Evolutionary conservation across 2,113 vertebrate genomes (phyloP).

Genomic region (Formicarius rufipectus): DNA sequence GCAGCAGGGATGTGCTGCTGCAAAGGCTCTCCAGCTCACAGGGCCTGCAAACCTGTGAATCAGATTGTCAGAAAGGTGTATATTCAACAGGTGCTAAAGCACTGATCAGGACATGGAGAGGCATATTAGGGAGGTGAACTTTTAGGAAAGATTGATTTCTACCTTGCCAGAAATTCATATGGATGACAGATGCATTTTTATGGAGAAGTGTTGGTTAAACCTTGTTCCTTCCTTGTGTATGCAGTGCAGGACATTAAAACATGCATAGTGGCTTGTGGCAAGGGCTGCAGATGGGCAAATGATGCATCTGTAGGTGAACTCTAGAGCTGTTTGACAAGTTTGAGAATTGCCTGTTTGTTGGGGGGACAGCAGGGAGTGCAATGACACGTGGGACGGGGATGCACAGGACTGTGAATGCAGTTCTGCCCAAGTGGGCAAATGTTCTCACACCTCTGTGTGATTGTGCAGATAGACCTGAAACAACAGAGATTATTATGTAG

Average conservation of each 20-base stretch:
- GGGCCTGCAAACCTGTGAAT: neutral
- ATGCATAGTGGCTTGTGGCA: neutral
- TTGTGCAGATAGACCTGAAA: neutral
- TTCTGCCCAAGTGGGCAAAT: neutral
- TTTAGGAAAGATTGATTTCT: neutral
- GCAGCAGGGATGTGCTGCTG: neutral
- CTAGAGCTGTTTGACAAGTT: neutral
- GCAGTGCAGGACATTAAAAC: neutral
- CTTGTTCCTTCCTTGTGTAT: neutral
- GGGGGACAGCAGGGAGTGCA: neutral
- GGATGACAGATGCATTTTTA: neutral
- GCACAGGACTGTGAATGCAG: neutral
- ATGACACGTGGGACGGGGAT: fast-evolving
- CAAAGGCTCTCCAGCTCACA: neutral
- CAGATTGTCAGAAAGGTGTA: neutral
- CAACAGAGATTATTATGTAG: neutral
- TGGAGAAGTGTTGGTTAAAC: neutral
- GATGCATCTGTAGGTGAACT: neutral
- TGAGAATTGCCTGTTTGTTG: neutral
- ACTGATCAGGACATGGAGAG: fast-evolving
- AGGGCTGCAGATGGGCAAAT: neutral
- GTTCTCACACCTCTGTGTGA: neutral
- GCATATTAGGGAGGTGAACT: neutral
- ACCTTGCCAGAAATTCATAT: neutral
- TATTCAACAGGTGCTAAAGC: neutral